Percentiles rank a stretch among this genome's conserved stretches.
These are phyloP conservation scores for Anguilla megastoma DNA, from an alignment of 2,797 vertebrate species.

Conservation along the genomic window DNA sequence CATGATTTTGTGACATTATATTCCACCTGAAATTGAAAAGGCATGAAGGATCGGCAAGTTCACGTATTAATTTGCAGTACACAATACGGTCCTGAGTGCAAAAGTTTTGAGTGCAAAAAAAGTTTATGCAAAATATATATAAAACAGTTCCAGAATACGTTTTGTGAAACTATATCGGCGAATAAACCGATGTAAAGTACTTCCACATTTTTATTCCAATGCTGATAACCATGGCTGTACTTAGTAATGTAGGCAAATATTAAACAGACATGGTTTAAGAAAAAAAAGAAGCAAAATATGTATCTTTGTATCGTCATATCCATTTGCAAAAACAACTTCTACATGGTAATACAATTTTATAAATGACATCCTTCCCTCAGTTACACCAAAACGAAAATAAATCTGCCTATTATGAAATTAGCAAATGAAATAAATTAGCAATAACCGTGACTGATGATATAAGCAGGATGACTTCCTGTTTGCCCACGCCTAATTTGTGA, in stretches of 20 bases:
- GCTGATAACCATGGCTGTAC: not conserved
- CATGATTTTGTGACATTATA: constrained; percentile 13
- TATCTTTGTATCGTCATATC: not conserved
- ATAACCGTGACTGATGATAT: not conserved
- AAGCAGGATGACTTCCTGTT: not conserved
- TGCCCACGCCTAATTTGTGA: not conserved
- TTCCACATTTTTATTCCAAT: not conserved
- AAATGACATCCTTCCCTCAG: not conserved
- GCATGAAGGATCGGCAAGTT: not conserved
- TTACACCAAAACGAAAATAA: not conserved
- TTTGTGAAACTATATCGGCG: not conserved
- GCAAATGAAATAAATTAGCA: not conserved
- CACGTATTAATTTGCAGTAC: not conserved
- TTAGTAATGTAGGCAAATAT: not conserved
- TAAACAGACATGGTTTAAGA: not conserved
- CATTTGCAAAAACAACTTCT: not conserved
- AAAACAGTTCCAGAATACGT: not conserved
- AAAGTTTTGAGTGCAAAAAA: not conserved
- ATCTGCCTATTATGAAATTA: not conserved
- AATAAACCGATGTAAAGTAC: not conserved
- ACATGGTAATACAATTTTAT: not conserved
- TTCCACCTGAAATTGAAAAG: not conserved
- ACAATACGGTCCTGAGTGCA: constrained; percentile 8
- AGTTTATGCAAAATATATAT: not conserved
- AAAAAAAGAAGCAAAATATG: not conserved